Conservation (phyloP, 2,888 invertebrate genomes). For the Caradrina clavipalpis region DNA sequence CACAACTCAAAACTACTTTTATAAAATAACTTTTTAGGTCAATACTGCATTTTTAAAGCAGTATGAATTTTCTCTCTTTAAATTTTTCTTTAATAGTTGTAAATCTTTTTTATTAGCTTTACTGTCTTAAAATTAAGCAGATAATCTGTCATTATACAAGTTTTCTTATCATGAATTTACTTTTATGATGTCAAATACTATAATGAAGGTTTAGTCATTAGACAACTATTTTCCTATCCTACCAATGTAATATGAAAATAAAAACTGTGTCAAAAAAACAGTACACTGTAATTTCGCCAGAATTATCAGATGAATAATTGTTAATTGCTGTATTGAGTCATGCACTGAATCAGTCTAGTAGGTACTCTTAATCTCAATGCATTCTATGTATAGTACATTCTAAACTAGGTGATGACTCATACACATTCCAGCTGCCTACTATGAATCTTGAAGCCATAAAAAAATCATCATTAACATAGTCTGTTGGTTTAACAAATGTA, state of each 20-base stretch:
- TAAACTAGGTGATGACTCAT: slow-evolving; percentile 61
- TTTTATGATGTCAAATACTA: slow-evolving; percentile 2
- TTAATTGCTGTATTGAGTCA: slow-evolving; percentile 49
- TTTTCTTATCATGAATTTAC: not conserved
- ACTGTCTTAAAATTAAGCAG: not conserved
- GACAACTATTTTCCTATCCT: not conserved
- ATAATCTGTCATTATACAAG: not conserved
- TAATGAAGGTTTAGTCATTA: not conserved
- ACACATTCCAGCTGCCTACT: slow-evolving; percentile 56
- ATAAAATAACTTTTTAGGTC: slow-evolving; percentile 29
- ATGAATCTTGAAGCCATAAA: slow-evolving; percentile 58
- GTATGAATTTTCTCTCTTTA: slow-evolving; percentile 1
- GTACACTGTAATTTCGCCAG: slow-evolving; percentile 25
- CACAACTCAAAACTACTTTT: not conserved
- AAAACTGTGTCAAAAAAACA: not conserved
- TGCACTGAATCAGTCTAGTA: slow-evolving; percentile 52
- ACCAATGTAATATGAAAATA: not conserved
- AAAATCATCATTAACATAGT: slow-evolving; percentile 46
- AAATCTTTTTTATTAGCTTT: not conserved
- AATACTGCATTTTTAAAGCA: slow-evolving; percentile 17
- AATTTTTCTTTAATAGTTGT: not conserved
- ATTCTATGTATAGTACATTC: slow-evolving; percentile 50
- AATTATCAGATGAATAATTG: slow-evolving; percentile 20
- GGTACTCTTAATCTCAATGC: slow-evolving; percentile 65
- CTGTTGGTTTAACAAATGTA: slow-evolving; percentile 28